A percentile compares a stretch with the other conserved stretches of the same genome.
Conservation (phyloP, 2,113 vertebrate species). For the Lipophrys pholis region DNA sequence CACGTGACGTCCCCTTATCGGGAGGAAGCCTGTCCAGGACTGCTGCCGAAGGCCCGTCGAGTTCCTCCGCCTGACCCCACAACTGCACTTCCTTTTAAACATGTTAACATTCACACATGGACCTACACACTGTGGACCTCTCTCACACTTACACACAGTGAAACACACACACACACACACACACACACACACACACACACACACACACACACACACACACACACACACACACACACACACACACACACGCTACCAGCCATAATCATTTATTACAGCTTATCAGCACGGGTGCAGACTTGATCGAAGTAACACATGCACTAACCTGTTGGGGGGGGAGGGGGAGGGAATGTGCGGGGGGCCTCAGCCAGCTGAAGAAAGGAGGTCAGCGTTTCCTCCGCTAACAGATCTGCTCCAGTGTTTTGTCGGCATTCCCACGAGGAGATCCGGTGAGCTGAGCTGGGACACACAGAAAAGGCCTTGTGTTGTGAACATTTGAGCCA, state of each 20-base stretch:
- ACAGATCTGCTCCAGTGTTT: slow-evolving; percentile 31
- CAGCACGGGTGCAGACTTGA: slow-evolving; percentile 14
- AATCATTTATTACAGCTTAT: slow-evolving; percentile 38
- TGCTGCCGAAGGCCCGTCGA: slow-evolving; percentile 8
- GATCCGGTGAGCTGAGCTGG: slow-evolving; percentile 36
- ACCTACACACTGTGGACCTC: slow-evolving; percentile 62
- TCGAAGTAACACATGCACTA: slow-evolving; percentile 29
- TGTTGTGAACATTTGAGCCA: slow-evolving; percentile 34
- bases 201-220: slow-evolving; percentile 12
- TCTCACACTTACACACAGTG: neutral
- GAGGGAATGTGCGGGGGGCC: slow-evolving; percentile 8
- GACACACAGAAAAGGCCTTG: slow-evolving; percentile 43
- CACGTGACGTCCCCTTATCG: slow-evolving; percentile 23
- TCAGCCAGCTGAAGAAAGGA: slow-evolving; percentile 3
- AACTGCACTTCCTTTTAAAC: slow-evolving; percentile 20
- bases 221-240: neutral
- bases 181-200: neutral
- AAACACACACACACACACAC: slow-evolving; percentile 1
- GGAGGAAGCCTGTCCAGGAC: slow-evolving; percentile 26
- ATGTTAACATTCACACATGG: slow-evolving; percentile 27
- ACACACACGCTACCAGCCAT: slow-evolving; percentile 13
- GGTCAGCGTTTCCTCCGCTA: slow-evolving; percentile 9
- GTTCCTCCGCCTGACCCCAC: slow-evolving; percentile 13
- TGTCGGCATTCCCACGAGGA: neutral
- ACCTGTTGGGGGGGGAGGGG: slow-evolving; percentile 17